Percentiles rank a stretch among this genome's conserved stretches.
Conservation (phyloP, 2,797 vertebrate species). For the Anabacerthia variegaticeps region DNA sequence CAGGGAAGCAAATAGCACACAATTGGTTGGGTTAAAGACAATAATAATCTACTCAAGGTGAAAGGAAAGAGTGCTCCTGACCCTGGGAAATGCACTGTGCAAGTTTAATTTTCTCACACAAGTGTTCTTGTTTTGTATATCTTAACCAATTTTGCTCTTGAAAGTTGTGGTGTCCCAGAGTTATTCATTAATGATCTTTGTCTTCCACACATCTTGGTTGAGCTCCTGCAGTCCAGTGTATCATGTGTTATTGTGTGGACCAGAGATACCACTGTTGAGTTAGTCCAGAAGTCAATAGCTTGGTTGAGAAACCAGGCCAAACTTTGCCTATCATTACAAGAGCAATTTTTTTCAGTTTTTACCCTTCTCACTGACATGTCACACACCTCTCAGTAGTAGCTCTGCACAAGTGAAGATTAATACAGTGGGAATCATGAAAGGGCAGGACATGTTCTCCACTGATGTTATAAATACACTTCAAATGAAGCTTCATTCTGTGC, state of each 20-base stretch:
- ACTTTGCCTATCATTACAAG: neutral
- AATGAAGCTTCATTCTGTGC: neutral
- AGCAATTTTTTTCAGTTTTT: neutral
- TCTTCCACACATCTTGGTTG: neutral
- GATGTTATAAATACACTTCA: neutral
- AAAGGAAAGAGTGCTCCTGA: neutral
- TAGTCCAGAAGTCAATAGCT: neutral
- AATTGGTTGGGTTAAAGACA: conserved; percentile 1
- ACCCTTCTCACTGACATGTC: neutral
- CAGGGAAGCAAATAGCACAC: conserved; percentile 4
- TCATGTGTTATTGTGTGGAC: neutral
- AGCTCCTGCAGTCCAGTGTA: neutral
- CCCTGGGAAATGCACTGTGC: neutral
- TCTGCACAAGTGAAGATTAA: neutral
- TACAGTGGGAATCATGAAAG: neutral
- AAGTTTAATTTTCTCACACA: neutral
- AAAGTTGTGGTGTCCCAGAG: neutral
- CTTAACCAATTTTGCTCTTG: neutral
- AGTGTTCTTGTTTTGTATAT: neutral
- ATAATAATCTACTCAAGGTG: neutral
- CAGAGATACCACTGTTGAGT: neutral
- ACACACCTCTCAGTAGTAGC: neutral
- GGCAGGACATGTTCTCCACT: neutral
- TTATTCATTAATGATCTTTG: neutral
- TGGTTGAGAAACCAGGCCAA: neutral